These are phyloP conservation scores for Donacobius atricapilla DNA, from an alignment of 2,113 vertebrate species.

Conservation along the genomic window DNA sequence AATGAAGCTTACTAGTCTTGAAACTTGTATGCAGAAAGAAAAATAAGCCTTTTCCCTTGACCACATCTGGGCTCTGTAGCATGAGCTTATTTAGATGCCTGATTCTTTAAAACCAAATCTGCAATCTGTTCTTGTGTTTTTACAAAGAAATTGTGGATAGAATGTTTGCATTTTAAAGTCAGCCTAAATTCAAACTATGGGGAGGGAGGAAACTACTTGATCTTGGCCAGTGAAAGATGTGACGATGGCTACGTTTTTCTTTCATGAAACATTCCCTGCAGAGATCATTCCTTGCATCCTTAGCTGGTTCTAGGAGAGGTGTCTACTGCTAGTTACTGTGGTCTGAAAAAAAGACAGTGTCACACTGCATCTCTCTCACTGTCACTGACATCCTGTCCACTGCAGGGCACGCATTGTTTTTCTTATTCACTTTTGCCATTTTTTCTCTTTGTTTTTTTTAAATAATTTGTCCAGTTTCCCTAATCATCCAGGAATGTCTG, in stretches of 20 bases:
- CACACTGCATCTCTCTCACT: not conserved
- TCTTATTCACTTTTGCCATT: not conserved
- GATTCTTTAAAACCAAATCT: not conserved
- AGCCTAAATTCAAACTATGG: not conserved
- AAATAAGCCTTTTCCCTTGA: not conserved
- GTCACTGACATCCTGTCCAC: not conserved
- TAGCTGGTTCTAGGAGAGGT: not conserved
- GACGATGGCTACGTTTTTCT: not conserved
- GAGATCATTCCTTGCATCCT: not conserved
- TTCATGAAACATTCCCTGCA: not conserved
- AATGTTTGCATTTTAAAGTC: not conserved
- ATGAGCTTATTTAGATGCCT: not conserved
- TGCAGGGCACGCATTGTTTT: not conserved
- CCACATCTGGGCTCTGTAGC: not conserved
- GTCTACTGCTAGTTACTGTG: not conserved
- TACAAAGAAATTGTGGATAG: not conserved
- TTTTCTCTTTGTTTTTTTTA: not conserved
- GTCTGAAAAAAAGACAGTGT: not conserved
- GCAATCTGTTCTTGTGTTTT: not conserved
- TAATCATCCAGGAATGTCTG: not conserved
- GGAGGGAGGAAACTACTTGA: not conserved
- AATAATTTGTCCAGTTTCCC: not conserved
- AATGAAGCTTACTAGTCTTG: not conserved
- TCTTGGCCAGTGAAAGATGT: not conserved
- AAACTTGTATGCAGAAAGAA: not conserved